Evolutionary conservation across 2,113 vertebrate species (phyloP), one percentile per base, ranked within the genome.

Genomic region (Sitta europaea): DNA sequence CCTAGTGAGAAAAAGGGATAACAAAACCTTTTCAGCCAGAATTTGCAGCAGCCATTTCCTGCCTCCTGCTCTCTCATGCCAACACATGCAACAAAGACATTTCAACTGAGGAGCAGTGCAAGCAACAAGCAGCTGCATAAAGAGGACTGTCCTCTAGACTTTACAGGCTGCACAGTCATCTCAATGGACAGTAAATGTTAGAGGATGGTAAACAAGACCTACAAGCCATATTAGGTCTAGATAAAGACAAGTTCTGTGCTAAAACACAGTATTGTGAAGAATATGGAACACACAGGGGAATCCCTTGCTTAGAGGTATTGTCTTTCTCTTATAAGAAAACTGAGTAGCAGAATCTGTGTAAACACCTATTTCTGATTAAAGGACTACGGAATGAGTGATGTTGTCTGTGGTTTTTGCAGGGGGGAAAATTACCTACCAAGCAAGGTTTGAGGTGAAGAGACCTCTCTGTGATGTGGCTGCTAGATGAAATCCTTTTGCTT

Each of bases 381-480:
- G 55, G 28, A 47, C 57, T 89, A 58, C 61, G 62, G 45, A 50
- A 90, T 78, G 66, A 94, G 57, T 66, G 70, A 95, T 68, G 14
- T 23, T 81, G 16, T 47, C 54, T 96, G 95, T 83, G 96, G 96
- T 97, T 96, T 96, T 62, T 86, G 45, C 1, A 88, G 40, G 50
- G 54, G 59, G 71, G 28, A 90, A 90, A 86, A 95, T 88, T 78
- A 86, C 86, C 81, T 97, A 89, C 54, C 38, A 50, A 79, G 59
- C 14, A 93, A 85, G 95, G 91, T 96, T 88, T 97, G 95, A 94
- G 96, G 94, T 95, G 75, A 92, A 1, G 36, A 67, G 66, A 97
- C 65, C 54, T 95, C 94, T 87, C 63, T 97, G 61, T 97, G 96
- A 96, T 97, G 96, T 97, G 97, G 96, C 88, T 97, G 72, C 2